Evolutionary conservation across 2,797 vertebrate species (phyloP), one percentile per base, ranked within the genome.

Genomic region (Siniperca scherzeri): DNA sequence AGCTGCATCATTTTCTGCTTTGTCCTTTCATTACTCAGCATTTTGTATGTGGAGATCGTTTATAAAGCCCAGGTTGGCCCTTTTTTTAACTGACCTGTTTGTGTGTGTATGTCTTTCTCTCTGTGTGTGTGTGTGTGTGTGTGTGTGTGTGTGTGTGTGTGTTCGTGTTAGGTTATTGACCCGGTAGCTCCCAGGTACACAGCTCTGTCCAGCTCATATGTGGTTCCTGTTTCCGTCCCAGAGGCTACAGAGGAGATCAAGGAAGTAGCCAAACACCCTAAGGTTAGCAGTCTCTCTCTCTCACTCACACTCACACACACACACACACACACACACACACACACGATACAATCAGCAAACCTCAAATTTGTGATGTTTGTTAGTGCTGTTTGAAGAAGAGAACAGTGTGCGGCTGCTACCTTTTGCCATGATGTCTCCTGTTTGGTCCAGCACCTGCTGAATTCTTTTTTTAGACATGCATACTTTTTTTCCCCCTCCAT

Each of bases 221-320:
- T 95, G 52, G 85, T 99, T 71, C 96, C 96, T 1, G 97, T 99
- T 82, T 94, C 93, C 1, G 44, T 99, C 84, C 92, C 97, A 22
- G 97, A 96, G 69, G 98, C 97, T 27, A 87, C 87, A 77, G 98
- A 98, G 91, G 97, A 97, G 81, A 95, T 96, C 96, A 99, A 97
- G 78, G 97, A 99, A 93, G 97, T 97, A 22, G 96, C 98, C 89
- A 99, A 97, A 84, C 99, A 99, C 89, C 99, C 99, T 2, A 99
- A 99, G 98, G 99, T 99, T 65, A 55, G 73, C 22, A 5, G 3
- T 61, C 0, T 25, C 25, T 25, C 11, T 7, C 16, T 13, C 4
- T 30, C 17, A 9, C 6, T 22, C 17, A 50, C 46, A 22, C 27
- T 5, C 33, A 17, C 19, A 13, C 10, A 10, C 30, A 40, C 13